Conservation (phyloP, 1,140 invertebrate species). For the Lethrus apterus region DNA sequence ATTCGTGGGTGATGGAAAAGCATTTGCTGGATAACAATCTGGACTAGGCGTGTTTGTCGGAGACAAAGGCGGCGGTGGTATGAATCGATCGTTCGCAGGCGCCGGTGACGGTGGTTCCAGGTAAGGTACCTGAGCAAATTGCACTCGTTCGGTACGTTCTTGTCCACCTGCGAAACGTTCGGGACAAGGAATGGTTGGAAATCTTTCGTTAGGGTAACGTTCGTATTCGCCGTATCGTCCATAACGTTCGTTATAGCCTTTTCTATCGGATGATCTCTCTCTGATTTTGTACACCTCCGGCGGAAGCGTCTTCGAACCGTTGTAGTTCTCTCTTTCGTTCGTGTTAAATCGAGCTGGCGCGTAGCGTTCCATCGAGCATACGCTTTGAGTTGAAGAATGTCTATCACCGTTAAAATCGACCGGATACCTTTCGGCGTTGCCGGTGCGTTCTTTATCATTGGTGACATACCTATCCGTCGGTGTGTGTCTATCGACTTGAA, state of each 20-base stretch:
- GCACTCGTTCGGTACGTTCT: conserved; percentile 21
- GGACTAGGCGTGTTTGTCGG: conserved; percentile 34
- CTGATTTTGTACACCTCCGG: conserved; percentile 32
- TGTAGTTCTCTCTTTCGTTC: neutral
- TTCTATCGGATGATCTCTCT: conserved; percentile 31
- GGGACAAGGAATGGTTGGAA: conserved; percentile 33
- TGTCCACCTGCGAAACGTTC: conserved; percentile 31
- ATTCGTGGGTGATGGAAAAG: conserved; percentile 36
- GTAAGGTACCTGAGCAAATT: conserved; percentile 31
- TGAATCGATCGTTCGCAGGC: conserved; percentile 38
- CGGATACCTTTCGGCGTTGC: conserved; percentile 21
- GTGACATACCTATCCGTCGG: conserved; percentile 30
- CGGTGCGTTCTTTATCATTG: conserved; percentile 28
- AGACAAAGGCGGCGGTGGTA: conserved; percentile 37
- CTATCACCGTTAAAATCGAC: conserved; percentile 7
- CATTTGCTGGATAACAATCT: conserved; percentile 37
- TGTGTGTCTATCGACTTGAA: conserved; percentile 22
- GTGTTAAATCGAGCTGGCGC: conserved; percentile 22
- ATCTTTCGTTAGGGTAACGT: conserved; percentile 23
- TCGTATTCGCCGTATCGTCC: conserved; percentile 23
- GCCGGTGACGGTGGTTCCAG: conserved; percentile 41
- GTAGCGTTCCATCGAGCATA: conserved; percentile 29
- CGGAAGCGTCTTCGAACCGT: conserved; percentile 26
- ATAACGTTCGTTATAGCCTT: conserved; percentile 21
- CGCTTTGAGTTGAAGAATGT: conserved; percentile 22